phyloP scores from a whole-genome alignment of 2,888 invertebrate species.

The Ecliptopera silaceata region DNA sequence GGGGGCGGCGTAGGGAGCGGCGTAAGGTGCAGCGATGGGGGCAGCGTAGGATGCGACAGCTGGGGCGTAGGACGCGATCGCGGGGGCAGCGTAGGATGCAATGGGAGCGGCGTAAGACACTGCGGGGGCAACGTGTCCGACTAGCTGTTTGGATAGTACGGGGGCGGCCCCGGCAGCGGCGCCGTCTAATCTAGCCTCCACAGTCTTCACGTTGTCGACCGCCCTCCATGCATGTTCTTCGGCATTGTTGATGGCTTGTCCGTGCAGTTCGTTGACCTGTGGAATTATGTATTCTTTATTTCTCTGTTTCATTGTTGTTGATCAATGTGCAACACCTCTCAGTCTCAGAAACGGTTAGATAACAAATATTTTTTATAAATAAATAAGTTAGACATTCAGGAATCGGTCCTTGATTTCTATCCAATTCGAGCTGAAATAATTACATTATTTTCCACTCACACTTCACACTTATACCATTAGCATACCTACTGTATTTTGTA shows the following conservation, averaged over 20 bases:
- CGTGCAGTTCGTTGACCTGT: conserved; percentile 65
- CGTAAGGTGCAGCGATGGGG: background rate
- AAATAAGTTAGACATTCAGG: no score
- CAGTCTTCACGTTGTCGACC: conserved; percentile 71
- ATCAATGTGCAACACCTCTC: no score
- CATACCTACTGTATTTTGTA: no score
- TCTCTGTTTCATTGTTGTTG: no score
- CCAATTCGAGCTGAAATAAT: no score
- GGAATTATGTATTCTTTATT: background rate
- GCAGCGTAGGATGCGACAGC: conserved; percentile 1
- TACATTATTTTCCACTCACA: no score
- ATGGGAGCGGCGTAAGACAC: conserved; percentile 28
- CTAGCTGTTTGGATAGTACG: conserved; percentile 69
- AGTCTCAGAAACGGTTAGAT: no score
- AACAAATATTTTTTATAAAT: no score
- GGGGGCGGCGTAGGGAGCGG: background rate
- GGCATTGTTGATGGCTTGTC: conserved; percentile 72
- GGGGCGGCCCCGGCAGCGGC: conserved; percentile 74
- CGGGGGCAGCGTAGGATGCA: conserved; percentile 38
- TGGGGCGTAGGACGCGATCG: conserved; percentile 35
- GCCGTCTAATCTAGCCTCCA: conserved; percentile 69
- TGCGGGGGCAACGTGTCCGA: conserved; percentile 21
- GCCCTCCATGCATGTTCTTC: conserved; percentile 76
- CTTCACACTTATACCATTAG: no score
- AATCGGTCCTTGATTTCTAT: no score